These are phyloP conservation scores for Butastur rufipennis DNA, from an alignment of 2,113 vertebrate species.

Conservation along the genomic window DNA sequence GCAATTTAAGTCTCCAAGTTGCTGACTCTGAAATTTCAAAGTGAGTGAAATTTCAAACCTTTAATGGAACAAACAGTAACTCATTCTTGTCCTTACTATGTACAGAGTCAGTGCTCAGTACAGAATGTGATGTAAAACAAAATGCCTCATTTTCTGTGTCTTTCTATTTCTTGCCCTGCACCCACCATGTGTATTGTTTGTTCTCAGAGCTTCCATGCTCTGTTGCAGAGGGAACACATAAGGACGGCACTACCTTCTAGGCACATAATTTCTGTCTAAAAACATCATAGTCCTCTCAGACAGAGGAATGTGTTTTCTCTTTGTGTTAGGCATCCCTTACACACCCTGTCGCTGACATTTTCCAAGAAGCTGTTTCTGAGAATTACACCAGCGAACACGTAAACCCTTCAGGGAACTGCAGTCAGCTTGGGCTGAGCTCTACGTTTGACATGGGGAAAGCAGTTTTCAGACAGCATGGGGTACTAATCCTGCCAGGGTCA, in stretches of 20 bases:
- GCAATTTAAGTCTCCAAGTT: background rate
- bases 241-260: background rate
- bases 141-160: background rate
- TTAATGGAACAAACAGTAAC: background rate
- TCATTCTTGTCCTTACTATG: background rate
- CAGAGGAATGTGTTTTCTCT: slow-evolving; percentile 9
- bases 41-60: background rate
- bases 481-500: background rate
- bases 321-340: background rate
- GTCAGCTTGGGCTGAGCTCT: background rate
- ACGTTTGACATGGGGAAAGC: fast-evolving
- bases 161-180: background rate
- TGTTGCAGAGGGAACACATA: background rate
- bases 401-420: background rate
- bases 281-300: background rate
- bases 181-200: fast-evolving
- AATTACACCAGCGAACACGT: background rate
- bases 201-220: background rate
- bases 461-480: background rate
- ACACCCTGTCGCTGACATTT: background rate
- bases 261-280: background rate
- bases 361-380: background rate
- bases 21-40: background rate
- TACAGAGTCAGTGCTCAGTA: background rate
- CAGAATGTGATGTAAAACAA: background rate